These are phyloP conservation scores for Brachionus rotundiformis DNA, from an alignment of 1,140 invertebrate species.

Conservation along the genomic window DNA sequence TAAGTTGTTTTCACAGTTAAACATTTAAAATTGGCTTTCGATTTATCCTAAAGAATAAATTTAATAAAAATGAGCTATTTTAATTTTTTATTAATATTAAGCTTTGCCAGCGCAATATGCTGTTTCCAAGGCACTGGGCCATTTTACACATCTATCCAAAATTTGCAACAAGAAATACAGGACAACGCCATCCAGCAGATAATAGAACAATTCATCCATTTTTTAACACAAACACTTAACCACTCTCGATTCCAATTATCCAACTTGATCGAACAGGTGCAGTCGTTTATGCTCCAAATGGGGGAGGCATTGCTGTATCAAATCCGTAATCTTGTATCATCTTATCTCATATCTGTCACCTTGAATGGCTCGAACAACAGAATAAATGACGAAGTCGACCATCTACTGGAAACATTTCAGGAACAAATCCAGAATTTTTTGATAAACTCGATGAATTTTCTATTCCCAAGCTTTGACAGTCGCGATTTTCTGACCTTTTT, in stretches of 20 bases:
- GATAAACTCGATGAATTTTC: slow-evolving; percentile 14
- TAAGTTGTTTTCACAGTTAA: slow-evolving; percentile 5
- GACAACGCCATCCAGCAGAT: slow-evolving; percentile 17
- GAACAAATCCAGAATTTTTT: slow-evolving; percentile 18
- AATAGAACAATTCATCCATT: slow-evolving; percentile 3
- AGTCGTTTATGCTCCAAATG: slow-evolving; percentile 3
- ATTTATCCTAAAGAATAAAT: neutral
- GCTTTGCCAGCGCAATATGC: neutral
- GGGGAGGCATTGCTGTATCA: slow-evolving; percentile 15
- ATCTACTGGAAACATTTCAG: slow-evolving; percentile 16
- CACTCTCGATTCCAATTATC: neutral
- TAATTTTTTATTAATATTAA: neutral
- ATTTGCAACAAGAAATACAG: slow-evolving; percentile 28
- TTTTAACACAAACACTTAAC: neutral
- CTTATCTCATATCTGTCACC: neutral
- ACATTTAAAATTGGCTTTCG: neutral
- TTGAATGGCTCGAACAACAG: neutral
- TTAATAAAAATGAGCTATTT: neutral
- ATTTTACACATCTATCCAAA: neutral
- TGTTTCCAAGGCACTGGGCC: neutral
- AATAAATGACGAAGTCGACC: slow-evolving; percentile 15
- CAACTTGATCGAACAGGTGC: neutral
- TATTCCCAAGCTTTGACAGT: neutral
- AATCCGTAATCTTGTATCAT: neutral
- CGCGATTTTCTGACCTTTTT: neutral